These are phyloP conservation scores for Corapipo altera DNA, from an alignment of 2,113 vertebrate species.

Conservation along the genomic window DNA sequence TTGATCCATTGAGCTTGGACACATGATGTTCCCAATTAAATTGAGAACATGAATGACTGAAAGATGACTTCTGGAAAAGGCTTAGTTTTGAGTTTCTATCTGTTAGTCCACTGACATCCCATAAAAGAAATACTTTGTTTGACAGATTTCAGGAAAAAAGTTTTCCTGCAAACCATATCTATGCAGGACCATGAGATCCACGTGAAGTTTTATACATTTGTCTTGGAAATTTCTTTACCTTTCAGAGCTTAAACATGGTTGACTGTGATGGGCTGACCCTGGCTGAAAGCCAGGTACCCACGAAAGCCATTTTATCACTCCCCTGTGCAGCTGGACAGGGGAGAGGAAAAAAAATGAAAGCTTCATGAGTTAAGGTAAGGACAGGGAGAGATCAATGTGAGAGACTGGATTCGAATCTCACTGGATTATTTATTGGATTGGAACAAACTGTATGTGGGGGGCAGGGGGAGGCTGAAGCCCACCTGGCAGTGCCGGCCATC, in stretches of 20 bases:
- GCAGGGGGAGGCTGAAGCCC: background rate
- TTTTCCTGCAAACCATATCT: background rate
- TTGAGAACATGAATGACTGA: background rate
- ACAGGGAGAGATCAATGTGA: background rate
- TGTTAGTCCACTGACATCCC: background rate
- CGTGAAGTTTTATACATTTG: background rate
- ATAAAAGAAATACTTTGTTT: background rate
- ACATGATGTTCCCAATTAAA: background rate
- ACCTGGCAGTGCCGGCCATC: too few relatives aligned
- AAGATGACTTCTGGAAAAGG: background rate
- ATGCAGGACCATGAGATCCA: background rate
- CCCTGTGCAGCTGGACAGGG: background rate
- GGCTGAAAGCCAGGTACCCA: background rate
- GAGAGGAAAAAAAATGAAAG: background rate
- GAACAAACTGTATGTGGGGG: background rate
- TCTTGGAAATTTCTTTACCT: background rate
- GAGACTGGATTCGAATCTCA: background rate
- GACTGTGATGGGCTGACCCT: background rate
- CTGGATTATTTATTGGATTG: background rate
- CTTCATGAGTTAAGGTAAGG: background rate
- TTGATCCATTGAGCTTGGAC: background rate
- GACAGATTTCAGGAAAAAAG: background rate
- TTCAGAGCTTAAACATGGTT: background rate
- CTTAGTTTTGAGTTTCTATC: background rate
- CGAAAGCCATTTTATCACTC: background rate